Evolutionary conservation across 2,888 invertebrate genomes (phyloP).

Genomic region (Scaptomyza reducta): DNA sequence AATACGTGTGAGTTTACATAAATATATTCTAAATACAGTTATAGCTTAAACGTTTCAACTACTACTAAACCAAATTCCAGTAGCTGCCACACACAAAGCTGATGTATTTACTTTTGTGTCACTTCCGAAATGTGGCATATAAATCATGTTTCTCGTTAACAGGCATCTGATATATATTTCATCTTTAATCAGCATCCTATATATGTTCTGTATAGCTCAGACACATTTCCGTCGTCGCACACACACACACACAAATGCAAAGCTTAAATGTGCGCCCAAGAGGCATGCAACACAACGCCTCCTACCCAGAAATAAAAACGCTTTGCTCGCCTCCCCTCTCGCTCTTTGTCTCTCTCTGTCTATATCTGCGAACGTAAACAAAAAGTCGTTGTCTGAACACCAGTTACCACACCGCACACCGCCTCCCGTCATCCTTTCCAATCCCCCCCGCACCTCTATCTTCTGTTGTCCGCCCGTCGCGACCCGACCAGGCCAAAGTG

Average conservation of each 20-base stretch:
- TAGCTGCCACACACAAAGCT: conserved; percentile 2
- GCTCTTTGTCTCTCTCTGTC: not conserved
- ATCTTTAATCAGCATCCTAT: conserved; percentile 41
- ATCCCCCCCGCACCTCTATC: not conserved
- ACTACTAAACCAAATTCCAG: not conserved
- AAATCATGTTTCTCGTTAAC: conserved; percentile 30
- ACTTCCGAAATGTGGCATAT: conserved; percentile 5
- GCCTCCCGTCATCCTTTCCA: not conserved
- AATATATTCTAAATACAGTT: too few relatives aligned
- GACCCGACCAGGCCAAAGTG: conserved; percentile 18
- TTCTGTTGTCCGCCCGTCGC: not conserved
- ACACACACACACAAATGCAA: conserved; percentile 18
- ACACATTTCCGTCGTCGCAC: not conserved
- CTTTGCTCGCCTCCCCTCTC: not conserved
- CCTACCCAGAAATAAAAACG: conserved; percentile 11
- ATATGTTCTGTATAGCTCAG: conserved; percentile 24
- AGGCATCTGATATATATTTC: conserved; percentile 27
- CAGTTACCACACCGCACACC: conserved; percentile 12
- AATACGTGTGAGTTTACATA: too few relatives aligned
- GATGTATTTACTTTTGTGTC: not conserved
- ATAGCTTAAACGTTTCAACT: too few relatives aligned
- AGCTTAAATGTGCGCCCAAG: conserved; percentile 25
- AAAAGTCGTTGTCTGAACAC: conserved; percentile 25
- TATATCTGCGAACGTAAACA: conserved; percentile 33
- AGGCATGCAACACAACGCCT: conserved; percentile 40